Base-by-base conservation (phyloP, 2,797 vertebrate species). In the Uromys caudimaculatus region DNA sequence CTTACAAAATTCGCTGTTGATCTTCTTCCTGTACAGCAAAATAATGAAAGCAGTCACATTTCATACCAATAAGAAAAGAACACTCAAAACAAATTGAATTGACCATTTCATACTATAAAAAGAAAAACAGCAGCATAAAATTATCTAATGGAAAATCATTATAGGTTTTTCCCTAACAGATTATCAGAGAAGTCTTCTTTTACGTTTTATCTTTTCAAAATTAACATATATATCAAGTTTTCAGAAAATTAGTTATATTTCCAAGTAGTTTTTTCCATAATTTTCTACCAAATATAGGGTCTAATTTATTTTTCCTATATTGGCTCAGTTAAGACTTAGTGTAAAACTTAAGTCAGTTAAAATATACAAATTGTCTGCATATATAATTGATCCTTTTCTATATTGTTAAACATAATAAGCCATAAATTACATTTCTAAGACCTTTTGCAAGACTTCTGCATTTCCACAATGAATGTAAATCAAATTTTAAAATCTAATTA, bases 1-100 rank as follows among this genome's bases (percentile, higher is more conserved):
- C 98, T 99, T 98, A 56, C 99, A 99, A 96, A 99, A 99, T 92
- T 99, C 99, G 23, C 99, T 98, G 23, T 98, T 99, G 96, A 99
- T 98, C 98, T 99, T 99, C 98, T 99, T 98, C 97, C 99, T 99
- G 88, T 64, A 97, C 97, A 85, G 12, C 10, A 97, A 97, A 78
- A 95, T 54, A 93, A 86, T 27, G 12, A 97, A 87, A 76, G 91
- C 24, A 87, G 60, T 96, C n/a, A 86, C 35, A 90, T 79, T 93
- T 92, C 50, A 96, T 84, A 87, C 56, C 47, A 96, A 21, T 47
- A 67, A 71, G 27, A 62, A 91, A 76, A 93, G 91, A 87, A 86
- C 13, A 89, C 77, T 86, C 44, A 64, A 97, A 93, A 91, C 56
- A 81, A 86, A 83, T 56, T 79, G 41, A 89, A 23, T 88, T 93